Percentiles rank a stretch among this genome's conserved stretches.
Conservation (phyloP, 2,113 vertebrate species). For the Sinocyclocheilus rhinocerous region DNA sequence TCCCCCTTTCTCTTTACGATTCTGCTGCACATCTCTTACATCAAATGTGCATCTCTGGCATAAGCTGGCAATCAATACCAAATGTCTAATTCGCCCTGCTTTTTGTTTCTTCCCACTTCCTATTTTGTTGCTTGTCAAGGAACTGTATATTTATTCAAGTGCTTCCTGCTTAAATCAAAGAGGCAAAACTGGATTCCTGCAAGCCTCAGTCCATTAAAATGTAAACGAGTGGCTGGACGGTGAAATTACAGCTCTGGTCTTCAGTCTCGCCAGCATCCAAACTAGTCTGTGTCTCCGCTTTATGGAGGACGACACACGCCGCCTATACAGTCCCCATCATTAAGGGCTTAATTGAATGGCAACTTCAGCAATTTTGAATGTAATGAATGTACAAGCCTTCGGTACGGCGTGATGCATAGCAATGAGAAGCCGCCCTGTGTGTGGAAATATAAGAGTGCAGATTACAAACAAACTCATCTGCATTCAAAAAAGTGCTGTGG, state of each 20-base stretch:
- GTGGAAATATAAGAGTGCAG: not conserved
- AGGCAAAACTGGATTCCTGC: conserved; percentile 58
- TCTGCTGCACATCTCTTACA: conserved; percentile 62
- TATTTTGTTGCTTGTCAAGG: conserved; percentile 23
- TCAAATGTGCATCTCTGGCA: conserved; percentile 63
- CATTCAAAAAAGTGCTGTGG: not conserved
- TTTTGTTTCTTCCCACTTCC: conserved; percentile 1
- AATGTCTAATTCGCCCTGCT: conserved; percentile 59
- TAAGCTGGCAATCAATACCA: conserved; percentile 65
- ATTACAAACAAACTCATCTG: not conserved
- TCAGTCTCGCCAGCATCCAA: not conserved
- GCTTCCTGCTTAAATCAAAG: conserved; percentile 65
- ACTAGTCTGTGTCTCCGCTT: not conserved
- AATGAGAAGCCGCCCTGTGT: conserved; percentile 23
- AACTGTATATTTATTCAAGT: conserved; percentile 60
- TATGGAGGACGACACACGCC: not conserved
- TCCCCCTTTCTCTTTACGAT: conserved; percentile 32
- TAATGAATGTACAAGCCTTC: conserved; percentile 28
- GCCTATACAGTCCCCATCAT: conserved; percentile 17
- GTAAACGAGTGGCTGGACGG: conserved; percentile 58
- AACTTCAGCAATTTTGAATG: conserved; percentile 20
- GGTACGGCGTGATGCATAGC: not conserved
- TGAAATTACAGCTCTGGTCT: conserved; percentile 64
- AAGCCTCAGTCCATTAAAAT: conserved; percentile 59
- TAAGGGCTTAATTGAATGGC: conserved; percentile 30